Conservation (phyloP, 2,113 vertebrate genomes). For the Tachysurus fulvidraco region DNA sequence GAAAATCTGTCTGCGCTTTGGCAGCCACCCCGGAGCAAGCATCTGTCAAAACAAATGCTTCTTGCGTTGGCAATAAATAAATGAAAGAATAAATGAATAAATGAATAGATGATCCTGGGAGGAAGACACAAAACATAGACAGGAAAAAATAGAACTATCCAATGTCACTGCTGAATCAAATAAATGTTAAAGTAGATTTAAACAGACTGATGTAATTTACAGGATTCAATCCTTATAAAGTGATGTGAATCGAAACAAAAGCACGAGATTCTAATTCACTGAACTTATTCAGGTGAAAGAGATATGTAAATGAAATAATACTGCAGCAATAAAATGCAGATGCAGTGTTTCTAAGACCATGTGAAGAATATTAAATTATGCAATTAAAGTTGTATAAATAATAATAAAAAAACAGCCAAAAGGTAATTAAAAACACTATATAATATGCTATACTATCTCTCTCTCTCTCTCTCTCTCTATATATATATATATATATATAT, state of each 20-base stretch:
- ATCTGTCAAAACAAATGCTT: conserved; percentile 63
- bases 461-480: too few species aligned
- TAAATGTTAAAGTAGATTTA: conserved; percentile 27
- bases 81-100: conserved; percentile 58
- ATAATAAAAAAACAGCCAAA: neutral
- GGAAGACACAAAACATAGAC: conserved; percentile 22
- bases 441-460: too few species aligned
- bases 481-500: too few species aligned
- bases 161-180: conserved; percentile 23
- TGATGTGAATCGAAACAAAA: neutral
- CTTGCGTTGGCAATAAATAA: conserved; percentile 59
- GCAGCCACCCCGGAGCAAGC: conserved; percentile 57
- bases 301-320: neutral
- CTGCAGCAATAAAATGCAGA: neutral
- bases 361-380: neutral
- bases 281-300: neutral
- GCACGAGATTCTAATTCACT: neutral
- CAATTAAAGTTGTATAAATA: neutral
- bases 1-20: conserved; percentile 58
- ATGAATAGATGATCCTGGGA: conserved; percentile 46
- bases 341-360: neutral
- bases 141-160: conserved; percentile 11
- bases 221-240: neutral
- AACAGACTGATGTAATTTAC: neutral
- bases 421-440: neutral